Base-by-base conservation (phyloP, 92 coral and sea anemone species). In the Actinostola sp. region DNA sequence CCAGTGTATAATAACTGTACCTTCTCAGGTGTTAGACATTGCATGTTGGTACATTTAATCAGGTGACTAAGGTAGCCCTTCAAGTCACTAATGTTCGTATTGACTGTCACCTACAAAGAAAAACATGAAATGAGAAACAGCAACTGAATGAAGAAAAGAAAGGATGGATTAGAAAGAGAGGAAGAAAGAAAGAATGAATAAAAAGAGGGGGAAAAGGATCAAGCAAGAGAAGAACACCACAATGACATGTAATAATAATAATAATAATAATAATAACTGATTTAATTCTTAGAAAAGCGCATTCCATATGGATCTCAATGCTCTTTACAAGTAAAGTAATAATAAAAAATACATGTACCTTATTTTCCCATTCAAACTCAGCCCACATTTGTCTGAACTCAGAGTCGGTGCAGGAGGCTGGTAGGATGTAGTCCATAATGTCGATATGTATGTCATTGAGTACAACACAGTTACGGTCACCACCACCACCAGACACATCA, bases 331-430 rank as follows among this genome's bases (percentile, higher is more conserved):
- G n/a, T n/a, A n/a, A n/a, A n/a, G n/a, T n/a, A n/a, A n/a, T n/a
- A n/a, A n/a, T n/a, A 53, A 8, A 15, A 49, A 34, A n/a, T 48
- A 1, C 3, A 35, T 36, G 2, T 71, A 91, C 99, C 90, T 95
- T 95, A 79, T 95, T 95, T 55, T 95, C 99, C 99, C 99, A 95
- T 61, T 95, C 99, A 60, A 95, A 95, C 76, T 95, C 99, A 0
- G 99, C 99, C 99, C 99, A 95, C 99, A 95, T 95, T 48, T 92
- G 99, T 74, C 99, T 91, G 85, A 95, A 95, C 84, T 95, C 99
- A 1, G 99, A 85, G 77, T 95, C 99, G 30, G 99, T 95, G 67
- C 99, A 95, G 6, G 92, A 72, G 1, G 99, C 99, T 1, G 99
- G 99, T 28, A 95, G 79, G 70, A 95, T 95, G 87, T 95, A 95